These are phyloP conservation scores for Galagoides demidoff DNA, from an alignment of 2,797 vertebrate species.

Conservation along the genomic window DNA sequence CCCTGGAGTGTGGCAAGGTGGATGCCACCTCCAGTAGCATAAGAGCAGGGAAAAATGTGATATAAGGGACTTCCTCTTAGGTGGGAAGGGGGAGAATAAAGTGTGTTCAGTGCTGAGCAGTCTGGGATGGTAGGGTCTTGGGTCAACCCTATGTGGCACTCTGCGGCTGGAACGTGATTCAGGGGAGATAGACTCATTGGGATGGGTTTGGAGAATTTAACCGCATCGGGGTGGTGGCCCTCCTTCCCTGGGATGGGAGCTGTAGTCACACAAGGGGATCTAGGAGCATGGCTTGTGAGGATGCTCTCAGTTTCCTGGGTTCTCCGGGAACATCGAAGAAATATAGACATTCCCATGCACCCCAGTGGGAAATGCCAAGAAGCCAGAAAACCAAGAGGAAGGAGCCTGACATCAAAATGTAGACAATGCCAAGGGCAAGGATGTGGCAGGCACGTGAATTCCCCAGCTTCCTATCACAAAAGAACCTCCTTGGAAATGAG, in stretches of 20 bases:
- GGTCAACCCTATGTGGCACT: not conserved
- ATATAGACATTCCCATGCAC: rapidly evolving
- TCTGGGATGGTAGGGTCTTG: too few species aligned
- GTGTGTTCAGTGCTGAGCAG: rapidly evolving
- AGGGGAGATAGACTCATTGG: too few species aligned
- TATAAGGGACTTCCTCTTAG: too few species aligned
- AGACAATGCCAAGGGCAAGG: not conserved
- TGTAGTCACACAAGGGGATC: too few species aligned
- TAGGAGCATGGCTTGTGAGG: not conserved
- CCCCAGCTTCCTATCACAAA: too few species aligned
- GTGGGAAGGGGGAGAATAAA: not conserved
- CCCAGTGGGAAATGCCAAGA: not conserved
- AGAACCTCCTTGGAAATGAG: not conserved
- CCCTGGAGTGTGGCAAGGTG: not conserved
- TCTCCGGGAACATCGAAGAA: not conserved
- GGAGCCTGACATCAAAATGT: too few species aligned
- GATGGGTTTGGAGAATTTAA: not conserved
- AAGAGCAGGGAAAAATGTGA: not conserved
- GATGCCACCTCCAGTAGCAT: not conserved
- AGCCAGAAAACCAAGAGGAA: not conserved
- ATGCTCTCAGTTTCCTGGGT: too few species aligned
- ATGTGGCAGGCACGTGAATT: rapidly evolving
- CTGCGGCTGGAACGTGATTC: not conserved
- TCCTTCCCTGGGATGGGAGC: not conserved
- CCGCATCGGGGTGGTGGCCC: not conserved